Evolutionary conservation across 1,140 invertebrate species (phyloP).

Genomic region (Heliconius congener): DNA sequence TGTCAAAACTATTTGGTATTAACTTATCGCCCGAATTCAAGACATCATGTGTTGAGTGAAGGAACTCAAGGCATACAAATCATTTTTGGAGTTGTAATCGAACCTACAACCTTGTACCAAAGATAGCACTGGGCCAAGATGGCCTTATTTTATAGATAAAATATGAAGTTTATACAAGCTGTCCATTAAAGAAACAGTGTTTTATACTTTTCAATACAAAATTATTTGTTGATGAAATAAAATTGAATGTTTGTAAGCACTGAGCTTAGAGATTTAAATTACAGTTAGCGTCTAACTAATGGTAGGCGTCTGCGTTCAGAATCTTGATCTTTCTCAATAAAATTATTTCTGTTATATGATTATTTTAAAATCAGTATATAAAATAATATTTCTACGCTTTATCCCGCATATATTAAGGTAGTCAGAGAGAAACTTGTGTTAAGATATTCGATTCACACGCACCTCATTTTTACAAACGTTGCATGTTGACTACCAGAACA

Average conservation of each 20-base stretch:
- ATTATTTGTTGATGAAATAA: slow-evolving; percentile 9
- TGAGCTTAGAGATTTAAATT: neutral
- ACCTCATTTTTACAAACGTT: no score
- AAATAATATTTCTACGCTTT: neutral
- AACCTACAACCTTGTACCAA: neutral
- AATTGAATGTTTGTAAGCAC: neutral
- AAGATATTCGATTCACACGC: no score
- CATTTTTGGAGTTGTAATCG: neutral
- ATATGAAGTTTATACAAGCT: neutral
- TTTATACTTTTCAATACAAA: slow-evolving; percentile 9
- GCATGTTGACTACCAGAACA: no score
- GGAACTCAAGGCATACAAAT: neutral
- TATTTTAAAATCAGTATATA: neutral
- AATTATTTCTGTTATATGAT: neutral
- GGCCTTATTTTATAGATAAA: neutral
- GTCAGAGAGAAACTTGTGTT: neutral
- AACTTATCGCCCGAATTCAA: no score
- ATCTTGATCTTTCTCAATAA: neutral
- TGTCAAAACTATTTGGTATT: no score
- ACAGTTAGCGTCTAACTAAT: neutral
- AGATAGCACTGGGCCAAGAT: no score
- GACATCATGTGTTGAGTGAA: no score
- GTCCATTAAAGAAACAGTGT: neutral
- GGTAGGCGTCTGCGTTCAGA: neutral
- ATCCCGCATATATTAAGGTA: neutral